Evolutionary conservation across 2,888 invertebrate species (phyloP).

Genomic region (Furcula furcula): DNA sequence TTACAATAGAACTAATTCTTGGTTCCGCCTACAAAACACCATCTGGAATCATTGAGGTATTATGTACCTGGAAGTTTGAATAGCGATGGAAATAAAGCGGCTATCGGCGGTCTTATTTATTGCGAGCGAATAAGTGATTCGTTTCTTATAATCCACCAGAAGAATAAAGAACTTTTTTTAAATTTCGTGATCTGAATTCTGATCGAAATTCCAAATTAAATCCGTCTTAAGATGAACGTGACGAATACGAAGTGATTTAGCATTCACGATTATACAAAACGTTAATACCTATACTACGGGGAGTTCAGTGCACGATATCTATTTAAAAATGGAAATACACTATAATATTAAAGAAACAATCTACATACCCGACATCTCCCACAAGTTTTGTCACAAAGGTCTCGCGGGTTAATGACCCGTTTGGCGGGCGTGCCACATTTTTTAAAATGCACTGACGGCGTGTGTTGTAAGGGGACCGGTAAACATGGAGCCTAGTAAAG

Average conservation of each 20-base stretch:
- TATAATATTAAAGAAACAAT: no score
- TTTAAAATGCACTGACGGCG: constrained; percentile 62
- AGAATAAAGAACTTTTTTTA: constrained; percentile 7
- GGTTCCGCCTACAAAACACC: no score
- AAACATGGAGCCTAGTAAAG: constrained; percentile 25
- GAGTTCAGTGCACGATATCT: constrained; percentile 37
- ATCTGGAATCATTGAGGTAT: no score
- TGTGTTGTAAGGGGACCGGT: constrained; percentile 35
- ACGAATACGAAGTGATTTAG: constrained; percentile 26
- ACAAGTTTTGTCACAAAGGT: constrained; percentile 77
- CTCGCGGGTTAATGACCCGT: constrained; percentile 67
- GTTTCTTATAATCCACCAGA: background rate
- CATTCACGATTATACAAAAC: constrained; percentile 21
- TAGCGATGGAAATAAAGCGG: no score
- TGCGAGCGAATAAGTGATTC: background rate
- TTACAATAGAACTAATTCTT: no score
- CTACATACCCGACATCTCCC: constrained; percentile 61
- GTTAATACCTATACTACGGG: constrained; percentile 38
- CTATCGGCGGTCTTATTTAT: constrained; percentile 6
- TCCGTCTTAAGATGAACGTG: constrained; percentile 22
- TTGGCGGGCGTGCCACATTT: constrained; percentile 75
- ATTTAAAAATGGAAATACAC: constrained; percentile 28
- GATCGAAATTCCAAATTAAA: constrained; percentile 18
- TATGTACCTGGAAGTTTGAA: no score
- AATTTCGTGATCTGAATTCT: constrained; percentile 8